Base-by-base conservation (phyloP, 1,140 invertebrate species). In the Sycobia sp. region DNA sequence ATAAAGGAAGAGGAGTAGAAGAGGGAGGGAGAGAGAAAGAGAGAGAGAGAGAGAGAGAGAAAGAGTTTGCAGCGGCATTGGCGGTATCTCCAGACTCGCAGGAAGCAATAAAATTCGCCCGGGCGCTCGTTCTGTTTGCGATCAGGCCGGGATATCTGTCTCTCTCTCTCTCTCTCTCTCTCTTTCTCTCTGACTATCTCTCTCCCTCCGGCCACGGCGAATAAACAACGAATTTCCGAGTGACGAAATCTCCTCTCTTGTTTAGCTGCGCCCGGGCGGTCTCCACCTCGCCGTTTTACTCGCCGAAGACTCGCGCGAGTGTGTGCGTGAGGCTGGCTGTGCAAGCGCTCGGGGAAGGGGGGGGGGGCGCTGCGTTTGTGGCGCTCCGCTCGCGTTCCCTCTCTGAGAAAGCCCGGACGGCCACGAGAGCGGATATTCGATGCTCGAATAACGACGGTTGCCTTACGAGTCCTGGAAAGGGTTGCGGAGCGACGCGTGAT, bases 391-490 rank as follows among this genome's bases (percentile, higher is more conserved):
- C n/a, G n/a, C n/a, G n/a, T n/a, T n/a, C n/a, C n/a, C n/a, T n/a
- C n/a, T n/a, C n/a, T n/a, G n/a, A n/a, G n/a, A n/a, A n/a, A n/a
- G n/a, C n/a, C n/a, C n/a, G n/a, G n/a, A n/a, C 7, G 29, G 16
- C n/a, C 41, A 63, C 57, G 62, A 49, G 57, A 57, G 36, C 9
- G 49, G 49, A 66, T 68, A 51, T 59, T 51, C 44, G 46, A 59
- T 39, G 32, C 41, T 56, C 47, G 11, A 34, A 32, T 27, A 44
- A 43, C 41, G 54, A 34, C 41, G 32, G 62, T 47, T 62, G 49
- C 41, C 66, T 68, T 55, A 62, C 57, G 43, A 62, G 38, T 38
- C 50, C 39, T 44, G n/a, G n/a, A n/a, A n/a, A n/a, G n/a, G n/a
- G n/a, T n/a, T n/a, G n/a, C n/a, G n/a, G n/a, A n/a, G n/a, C 46